These are phyloP conservation scores for Blastobasis lacticolella DNA, from an alignment of 2,888 invertebrate species.

Conservation along the genomic window DNA sequence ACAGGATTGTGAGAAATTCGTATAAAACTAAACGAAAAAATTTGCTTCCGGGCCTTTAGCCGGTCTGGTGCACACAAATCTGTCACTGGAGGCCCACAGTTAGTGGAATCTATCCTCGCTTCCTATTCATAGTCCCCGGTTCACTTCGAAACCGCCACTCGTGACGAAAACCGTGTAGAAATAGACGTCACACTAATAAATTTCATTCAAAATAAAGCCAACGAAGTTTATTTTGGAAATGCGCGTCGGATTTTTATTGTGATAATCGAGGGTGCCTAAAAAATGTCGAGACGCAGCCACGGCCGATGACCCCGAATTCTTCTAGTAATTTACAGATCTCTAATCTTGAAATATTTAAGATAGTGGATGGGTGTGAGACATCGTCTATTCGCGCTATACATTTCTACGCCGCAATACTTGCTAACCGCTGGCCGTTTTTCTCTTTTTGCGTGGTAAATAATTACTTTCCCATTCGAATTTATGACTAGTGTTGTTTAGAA, in stretches of 20 bases:
- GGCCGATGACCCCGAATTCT: conserved; percentile 55
- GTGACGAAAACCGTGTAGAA: conserved; percentile 57
- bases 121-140: conserved; percentile 52
- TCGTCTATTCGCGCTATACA: conserved; percentile 6
- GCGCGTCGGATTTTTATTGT: conserved; percentile 48
- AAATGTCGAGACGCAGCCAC: conserved; percentile 25
- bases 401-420: not conserved
- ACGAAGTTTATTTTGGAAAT: conserved; percentile 45
- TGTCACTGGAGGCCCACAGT: conserved; percentile 52
- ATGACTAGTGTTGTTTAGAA: too few species aligned
- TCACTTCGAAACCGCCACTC: conserved; percentile 26
- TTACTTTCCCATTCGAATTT: too few species aligned
- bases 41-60: conserved; percentile 34
- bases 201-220: conserved; percentile 52
- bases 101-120: conserved; percentile 32
- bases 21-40: conserved; percentile 32
- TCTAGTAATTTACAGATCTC: conserved; percentile 41
- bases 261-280: conserved; percentile 48
- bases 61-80: conserved; percentile 65
- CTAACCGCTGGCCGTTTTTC: not conserved
- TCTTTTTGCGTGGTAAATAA: not conserved
- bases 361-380: conserved; percentile 26
- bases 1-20: too few species aligned
- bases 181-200: conserved; percentile 60
- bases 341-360: conserved; percentile 32